Base-by-base conservation (phyloP, 30 jellyfish, hydroid and myxozoan species). In the Turritopsis rubra region DNA sequence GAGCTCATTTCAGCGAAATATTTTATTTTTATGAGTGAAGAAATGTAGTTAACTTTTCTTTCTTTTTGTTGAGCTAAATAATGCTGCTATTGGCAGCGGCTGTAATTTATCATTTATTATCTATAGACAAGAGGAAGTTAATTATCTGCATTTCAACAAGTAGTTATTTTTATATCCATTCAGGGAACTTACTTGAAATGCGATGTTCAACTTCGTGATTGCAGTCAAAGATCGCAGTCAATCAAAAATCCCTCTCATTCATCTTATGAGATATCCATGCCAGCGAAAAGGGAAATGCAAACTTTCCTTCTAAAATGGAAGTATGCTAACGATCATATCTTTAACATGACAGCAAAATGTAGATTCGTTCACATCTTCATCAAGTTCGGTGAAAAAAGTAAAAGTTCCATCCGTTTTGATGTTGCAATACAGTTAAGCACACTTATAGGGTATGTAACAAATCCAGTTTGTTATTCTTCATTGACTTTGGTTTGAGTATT, bases 351-450 rank as follows among this genome's bases (percentile, higher is more conserved):
- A n/a, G 30, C 31, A n/a, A 9, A 68, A 1, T n/a, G 0, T 0
- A 22, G 19, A 9, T 23, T 27, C 19, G 30, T 27, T 68, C 22
- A 68, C 16, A 68, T 68, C 9, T 27, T 68, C 31, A 1, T 68
- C 77, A 68, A 68, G 28, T 68, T 68, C 19, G 9, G 8, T 68
- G 77, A 68, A 68, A 68, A n/a, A 68, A n/a, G 77, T 68, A 27
- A 23, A 1, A 68, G 8, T 68, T 27, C 28, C 16, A 27, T 8
- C 28, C 77, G 19, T 68, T 68, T 68, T 0, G 28, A n/a, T 27
- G 30, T 68, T 68, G 77, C 9, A 7, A 68, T 68, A 41, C 60
- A 41, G 60, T 3, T 41, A 3, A 3, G 13, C 60, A 41, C 60
- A 41, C 9, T 41, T 41, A 3, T 13, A 41, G 60, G 60, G 60